Conservation (phyloP, 2,113 vertebrate genomes). For the Loxodonta africana region DNA sequence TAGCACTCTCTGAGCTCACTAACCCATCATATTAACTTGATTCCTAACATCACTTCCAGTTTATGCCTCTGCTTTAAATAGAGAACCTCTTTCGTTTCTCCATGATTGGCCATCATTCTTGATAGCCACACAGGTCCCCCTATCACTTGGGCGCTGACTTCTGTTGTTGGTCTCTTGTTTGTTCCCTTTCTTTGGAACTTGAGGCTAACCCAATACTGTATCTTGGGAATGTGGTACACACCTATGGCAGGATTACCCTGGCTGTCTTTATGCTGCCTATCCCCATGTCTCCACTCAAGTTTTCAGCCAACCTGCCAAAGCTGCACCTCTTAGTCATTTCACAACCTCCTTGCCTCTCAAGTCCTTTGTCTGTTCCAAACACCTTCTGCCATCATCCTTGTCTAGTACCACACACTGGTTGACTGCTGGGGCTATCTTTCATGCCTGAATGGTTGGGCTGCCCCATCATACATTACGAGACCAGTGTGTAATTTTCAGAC, state of each 20-base stretch:
- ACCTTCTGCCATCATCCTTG: not conserved
- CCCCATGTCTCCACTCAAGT: accelerated
- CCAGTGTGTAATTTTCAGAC: not conserved
- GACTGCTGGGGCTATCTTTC: not conserved
- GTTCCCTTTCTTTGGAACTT: not conserved
- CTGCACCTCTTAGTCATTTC: not conserved
- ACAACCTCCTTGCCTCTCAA: not conserved
- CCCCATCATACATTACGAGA: not conserved
- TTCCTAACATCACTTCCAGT: not conserved
- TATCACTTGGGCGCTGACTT: not conserved
- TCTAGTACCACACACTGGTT: not conserved
- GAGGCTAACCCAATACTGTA: not conserved
- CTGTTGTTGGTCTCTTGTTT: not conserved
- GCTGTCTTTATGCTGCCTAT: too few relatives aligned
- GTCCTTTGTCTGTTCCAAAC: not conserved
- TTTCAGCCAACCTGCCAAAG: not conserved
- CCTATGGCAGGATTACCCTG: too few relatives aligned
- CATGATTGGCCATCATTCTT: not conserved
- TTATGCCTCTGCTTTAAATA: accelerated
- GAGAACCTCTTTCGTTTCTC: not conserved
- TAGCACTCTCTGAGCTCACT: not conserved
- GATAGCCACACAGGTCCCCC: not conserved
- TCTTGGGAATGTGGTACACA: not conserved
- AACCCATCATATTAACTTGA: accelerated
- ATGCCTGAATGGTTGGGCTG: not conserved